Evolutionary conservation across 2,797 vertebrate genomes (phyloP), one percentile per base, ranked within the genome.

Genomic region (Caiman crocodilus): DNA sequence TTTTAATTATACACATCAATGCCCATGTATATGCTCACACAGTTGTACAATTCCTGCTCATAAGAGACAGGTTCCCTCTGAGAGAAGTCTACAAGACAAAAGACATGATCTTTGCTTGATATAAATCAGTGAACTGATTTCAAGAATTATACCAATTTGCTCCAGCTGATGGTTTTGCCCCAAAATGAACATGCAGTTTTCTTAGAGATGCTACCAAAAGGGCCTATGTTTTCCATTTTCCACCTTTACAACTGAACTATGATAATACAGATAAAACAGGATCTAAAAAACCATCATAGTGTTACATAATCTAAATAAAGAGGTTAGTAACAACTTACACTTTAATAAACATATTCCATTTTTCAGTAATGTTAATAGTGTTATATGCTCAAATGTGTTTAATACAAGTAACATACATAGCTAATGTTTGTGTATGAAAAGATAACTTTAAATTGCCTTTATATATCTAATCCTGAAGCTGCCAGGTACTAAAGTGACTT

Each of bases 231-330:
- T 50, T 50, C 8, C 14, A 3, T 89, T 94, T 94, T 88, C 80
- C 94, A 92, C 21, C 21, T 42, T 8, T 26, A 42, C 23, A 73
- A 5, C 21, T 35, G 23, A 73, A 69, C 16, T 89, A 2, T 85
- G 91, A 79, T 69, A 92, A 94, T 91, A 74, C 69, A 81, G 0
- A 1, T 81, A 95, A 94, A 95, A 89, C 56, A 83, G 88, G 92
- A 94, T 79, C 90, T 69, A 79, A 92, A 59, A 63, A 61, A 89
- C 58, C 88, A 71, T 28, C 7, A 71, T 7, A 3, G 25, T 88
- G 85, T 94, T 92, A 93, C 79, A 61, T 55, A 94, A 84, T 50
- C 90, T 87, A 91, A 91, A 94, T 3, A 89, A 35, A 94, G 69
- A 82, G 84, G 88, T 61, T 87, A 57, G 17, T 83, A 87, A 92